phyloP scores from a whole-genome alignment of 1,140 invertebrate genomes.

The Acyrthosiphon pisum region DNA sequence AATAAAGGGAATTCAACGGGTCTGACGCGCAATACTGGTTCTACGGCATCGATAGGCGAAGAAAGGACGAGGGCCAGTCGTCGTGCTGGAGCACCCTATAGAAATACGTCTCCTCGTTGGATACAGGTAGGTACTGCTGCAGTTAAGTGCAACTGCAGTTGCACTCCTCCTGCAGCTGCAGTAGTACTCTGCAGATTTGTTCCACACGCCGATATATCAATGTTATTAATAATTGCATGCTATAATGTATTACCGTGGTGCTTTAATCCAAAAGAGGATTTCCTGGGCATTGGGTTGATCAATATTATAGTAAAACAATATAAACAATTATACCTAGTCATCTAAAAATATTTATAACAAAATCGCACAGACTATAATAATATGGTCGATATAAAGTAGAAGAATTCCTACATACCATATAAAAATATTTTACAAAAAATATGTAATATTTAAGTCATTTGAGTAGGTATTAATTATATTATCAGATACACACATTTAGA shows the following conservation, averaged over 20 bases:
- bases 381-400: not conserved
- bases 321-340: not conserved
- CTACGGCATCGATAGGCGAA: not conserved
- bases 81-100: not conserved
- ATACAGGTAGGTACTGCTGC: too few relatives aligned
- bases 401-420: not conserved
- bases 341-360: not conserved
- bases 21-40: not conserved
- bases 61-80: not conserved
- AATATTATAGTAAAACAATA: not conserved
- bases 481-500: not conserved
- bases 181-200: not conserved
- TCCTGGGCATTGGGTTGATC: not conserved
- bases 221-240: not conserved
- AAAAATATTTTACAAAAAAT: not conserved
- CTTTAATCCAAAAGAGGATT: not conserved
- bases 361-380: not conserved
- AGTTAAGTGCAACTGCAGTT: not conserved
- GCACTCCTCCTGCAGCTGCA: too few relatives aligned
- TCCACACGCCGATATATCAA: not conserved
- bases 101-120: not conserved
- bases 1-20: constrained; percentile 24
- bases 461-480: not conserved
- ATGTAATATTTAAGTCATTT: not conserved
- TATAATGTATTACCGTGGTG: too few relatives aligned